These are phyloP conservation scores for Heterodera filipjevi DNA, from an alignment of 2,888 invertebrate genomes.

Conservation along the genomic window DNA sequence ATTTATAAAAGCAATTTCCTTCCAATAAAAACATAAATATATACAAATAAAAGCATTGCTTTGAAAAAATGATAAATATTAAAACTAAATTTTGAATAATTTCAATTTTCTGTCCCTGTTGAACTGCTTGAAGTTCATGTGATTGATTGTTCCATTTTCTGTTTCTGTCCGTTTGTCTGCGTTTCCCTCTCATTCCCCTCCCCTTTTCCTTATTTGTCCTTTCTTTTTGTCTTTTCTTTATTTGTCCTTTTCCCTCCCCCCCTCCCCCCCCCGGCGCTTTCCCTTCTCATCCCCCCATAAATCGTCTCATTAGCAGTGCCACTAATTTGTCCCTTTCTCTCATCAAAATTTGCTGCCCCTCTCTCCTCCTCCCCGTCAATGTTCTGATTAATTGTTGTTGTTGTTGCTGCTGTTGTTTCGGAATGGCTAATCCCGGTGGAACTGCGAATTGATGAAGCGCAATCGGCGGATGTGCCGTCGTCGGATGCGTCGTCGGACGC, in stretches of 20 bases:
- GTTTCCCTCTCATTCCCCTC: no score
- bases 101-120: no score
- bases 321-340: background rate
- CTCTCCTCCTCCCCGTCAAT: background rate
- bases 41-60: no score
- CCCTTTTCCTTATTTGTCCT: no score
- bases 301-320: conserved; percentile 1
- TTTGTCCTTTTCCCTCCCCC: background rate
- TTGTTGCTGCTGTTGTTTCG: conserved; percentile 8
- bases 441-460: conserved; percentile 17
- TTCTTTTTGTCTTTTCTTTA: background rate
- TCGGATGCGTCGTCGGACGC: background rate
- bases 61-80: no score
- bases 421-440: conserved; percentile 22
- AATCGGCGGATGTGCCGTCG: background rate
- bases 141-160: no score
- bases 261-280: background rate
- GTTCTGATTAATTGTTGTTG: background rate
- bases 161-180: no score
- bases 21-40: no score
- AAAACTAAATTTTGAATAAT: no score
- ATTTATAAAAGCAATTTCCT: background rate
- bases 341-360: background rate
- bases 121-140: no score
- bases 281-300: background rate